A percentile compares a stretch with the other conserved stretches of the same genome.
Evolutionary conservation across 2,113 vertebrate genomes (phyloP).

Genomic region (Hucho hucho): DNA sequence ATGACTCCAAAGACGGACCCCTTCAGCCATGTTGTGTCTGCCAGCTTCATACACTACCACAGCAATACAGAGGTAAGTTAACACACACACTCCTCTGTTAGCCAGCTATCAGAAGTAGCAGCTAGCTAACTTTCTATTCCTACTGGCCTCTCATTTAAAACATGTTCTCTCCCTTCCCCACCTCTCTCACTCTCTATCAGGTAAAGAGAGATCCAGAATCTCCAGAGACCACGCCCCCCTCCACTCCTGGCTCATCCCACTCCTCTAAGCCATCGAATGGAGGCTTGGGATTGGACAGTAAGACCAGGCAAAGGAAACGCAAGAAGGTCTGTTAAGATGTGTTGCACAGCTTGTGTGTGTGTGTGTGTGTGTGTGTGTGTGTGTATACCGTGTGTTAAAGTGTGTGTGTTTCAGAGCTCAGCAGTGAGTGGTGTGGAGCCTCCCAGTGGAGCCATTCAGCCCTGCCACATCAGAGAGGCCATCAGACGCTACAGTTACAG

Average conservation of each 20-base stretch:
- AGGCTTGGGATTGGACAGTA: not conserved
- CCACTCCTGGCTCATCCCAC: constrained; percentile 9
- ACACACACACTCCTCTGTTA: not conserved
- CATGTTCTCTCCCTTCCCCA: not conserved
- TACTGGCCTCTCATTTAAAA: too few relatives aligned
- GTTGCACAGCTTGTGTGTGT: not conserved
- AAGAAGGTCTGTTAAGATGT: constrained; percentile 2
- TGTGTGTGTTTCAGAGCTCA: constrained; percentile 2
- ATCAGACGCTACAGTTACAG: constrained; percentile 4
- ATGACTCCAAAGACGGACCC: not conserved
- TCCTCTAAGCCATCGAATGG: not conserved
- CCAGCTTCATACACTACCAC: constrained; percentile 7
- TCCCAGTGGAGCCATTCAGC: not conserved
- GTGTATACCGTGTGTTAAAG: not conserved
- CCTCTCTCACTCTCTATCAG: not conserved
- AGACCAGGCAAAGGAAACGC: constrained; percentile 6
- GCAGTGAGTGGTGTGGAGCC: not conserved
- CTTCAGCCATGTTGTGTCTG: not conserved
- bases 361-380: constrained; percentile 3
- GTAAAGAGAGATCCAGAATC: constrained; percentile 7
- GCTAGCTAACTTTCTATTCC: too few relatives aligned
- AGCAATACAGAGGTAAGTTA: not conserved
- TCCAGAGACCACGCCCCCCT: constrained; percentile 5
- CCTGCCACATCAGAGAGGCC: constrained; percentile 6
- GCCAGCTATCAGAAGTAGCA: too few relatives aligned